Base-by-base conservation (phyloP, 2,113 vertebrate species). In the Pangasianodon hypophthalmus region DNA sequence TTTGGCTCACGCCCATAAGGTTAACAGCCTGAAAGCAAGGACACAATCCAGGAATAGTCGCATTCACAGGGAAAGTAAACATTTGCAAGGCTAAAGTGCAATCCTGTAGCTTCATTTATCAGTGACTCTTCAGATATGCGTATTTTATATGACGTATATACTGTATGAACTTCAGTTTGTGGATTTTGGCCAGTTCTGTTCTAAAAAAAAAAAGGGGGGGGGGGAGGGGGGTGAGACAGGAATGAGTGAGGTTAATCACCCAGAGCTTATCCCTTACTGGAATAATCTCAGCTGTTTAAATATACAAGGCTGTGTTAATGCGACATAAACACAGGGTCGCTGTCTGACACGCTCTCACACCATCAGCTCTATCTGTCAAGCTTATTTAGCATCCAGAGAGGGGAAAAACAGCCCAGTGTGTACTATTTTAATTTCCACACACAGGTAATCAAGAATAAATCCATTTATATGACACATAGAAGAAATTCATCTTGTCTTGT, bases 251-350 rank as follows among this genome's bases (percentile, higher is more conserved):
- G 82, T 85, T 85, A 50, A 89, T 89, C 88, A 64, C 52, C 44
- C 14, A 7, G 71, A 85, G 67, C 44, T 85, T 75, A 85, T 75
- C 54, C 82, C 82, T 89, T 26, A 73, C 88, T 77, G 82, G 44
- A 77, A 84, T 84, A 46, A 88, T 71, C 79, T 52, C 87, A 84
- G 79, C 80, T 88, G 87, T 88, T 84, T 84, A 84, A 88, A 88
- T 80, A 71, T 62, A 88, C 62, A 10, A 84, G 80, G 67, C 67
- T 52, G 64, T 73, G 88, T 84, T 88, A 84, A 88, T 88, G 88
- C 24, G 41, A 85, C 29, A 77, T 8, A 58, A 62, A 50, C 26
- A 26, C 50, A 46, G 50, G 46, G 75, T n/a, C 10, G 29, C 58
- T 16, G 19, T 32, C 58, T 71, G 44, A 69, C 80, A 48, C 87